Conservation (phyloP, 2,113 vertebrate genomes). For the Menidia beryllina region DNA sequence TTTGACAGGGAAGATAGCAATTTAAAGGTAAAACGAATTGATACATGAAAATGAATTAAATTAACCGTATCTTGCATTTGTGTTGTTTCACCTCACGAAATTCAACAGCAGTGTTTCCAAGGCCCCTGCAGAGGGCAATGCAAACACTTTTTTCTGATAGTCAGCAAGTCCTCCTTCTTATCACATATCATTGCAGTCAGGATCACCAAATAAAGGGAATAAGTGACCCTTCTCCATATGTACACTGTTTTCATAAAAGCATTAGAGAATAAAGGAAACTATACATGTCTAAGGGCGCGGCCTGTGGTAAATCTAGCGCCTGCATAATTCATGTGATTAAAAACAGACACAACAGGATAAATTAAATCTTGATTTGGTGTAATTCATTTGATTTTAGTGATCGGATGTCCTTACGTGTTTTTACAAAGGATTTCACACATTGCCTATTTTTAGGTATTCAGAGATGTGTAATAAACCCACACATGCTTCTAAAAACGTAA, state of each 20-base stretch:
- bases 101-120: not conserved
- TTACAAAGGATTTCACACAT: too few species aligned
- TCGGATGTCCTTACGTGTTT: too few species aligned
- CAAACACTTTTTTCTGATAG: not conserved
- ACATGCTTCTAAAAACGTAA: too few species aligned
- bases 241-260: not conserved
- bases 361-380: not conserved
- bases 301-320: not conserved
- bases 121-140: not conserved
- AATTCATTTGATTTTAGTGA: not conserved
- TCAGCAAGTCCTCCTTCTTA: not conserved
- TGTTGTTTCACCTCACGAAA: not conserved
- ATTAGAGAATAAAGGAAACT: not conserved
- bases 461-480: not conserved
- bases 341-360: not conserved
- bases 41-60: not conserved
- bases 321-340: not conserved
- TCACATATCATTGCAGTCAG: not conserved
- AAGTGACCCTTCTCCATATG: not conserved
- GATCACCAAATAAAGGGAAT: not conserved
- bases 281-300: not conserved
- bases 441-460: too few species aligned
- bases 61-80: not conserved
- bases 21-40: too few species aligned
- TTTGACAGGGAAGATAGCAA: not conserved